Evolutionary conservation across 2,797 vertebrate genomes (phyloP).

Genomic region (Melopsittacus undulatus): DNA sequence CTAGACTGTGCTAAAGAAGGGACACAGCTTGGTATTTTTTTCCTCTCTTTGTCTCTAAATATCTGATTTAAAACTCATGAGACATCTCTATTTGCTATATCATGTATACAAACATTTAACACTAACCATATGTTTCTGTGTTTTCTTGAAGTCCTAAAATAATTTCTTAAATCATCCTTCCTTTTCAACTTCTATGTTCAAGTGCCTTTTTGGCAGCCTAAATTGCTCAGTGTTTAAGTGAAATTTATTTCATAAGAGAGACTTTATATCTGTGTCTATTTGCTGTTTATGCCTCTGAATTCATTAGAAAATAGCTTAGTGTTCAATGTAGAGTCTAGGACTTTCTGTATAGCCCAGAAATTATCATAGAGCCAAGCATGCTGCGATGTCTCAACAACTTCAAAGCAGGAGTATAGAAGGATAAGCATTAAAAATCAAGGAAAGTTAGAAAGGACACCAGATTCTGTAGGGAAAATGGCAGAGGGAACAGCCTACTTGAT

Average conservation of each 20-base stretch:
- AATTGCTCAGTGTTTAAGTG: background rate
- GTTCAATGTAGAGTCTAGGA: background rate
- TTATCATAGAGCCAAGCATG: background rate
- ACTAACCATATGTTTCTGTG: slow-evolving; percentile 14
- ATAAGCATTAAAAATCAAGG: background rate
- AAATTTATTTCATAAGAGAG: background rate
- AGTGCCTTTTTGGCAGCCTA: slow-evolving; percentile 18
- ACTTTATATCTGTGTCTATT: background rate
- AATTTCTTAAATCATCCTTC: slow-evolving; percentile 4
- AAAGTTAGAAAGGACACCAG: background rate
- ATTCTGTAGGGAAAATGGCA: background rate
- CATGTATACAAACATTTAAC: slow-evolving; percentile 38
- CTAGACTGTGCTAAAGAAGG: background rate
- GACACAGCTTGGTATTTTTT: background rate
- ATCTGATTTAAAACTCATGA: background rate
- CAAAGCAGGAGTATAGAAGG: background rate
- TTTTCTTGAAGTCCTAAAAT: background rate
- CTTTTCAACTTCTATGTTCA: background rate
- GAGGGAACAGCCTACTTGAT: background rate
- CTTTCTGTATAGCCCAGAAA: background rate
- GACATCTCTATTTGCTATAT: background rate
- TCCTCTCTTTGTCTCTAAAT: background rate
- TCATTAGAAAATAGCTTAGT: background rate
- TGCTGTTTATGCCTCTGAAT: background rate
- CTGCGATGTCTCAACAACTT: background rate